Evolutionary conservation across 2,113 vertebrate genomes (phyloP).

Genomic region (Craseonycteris thonglongyai): DNA sequence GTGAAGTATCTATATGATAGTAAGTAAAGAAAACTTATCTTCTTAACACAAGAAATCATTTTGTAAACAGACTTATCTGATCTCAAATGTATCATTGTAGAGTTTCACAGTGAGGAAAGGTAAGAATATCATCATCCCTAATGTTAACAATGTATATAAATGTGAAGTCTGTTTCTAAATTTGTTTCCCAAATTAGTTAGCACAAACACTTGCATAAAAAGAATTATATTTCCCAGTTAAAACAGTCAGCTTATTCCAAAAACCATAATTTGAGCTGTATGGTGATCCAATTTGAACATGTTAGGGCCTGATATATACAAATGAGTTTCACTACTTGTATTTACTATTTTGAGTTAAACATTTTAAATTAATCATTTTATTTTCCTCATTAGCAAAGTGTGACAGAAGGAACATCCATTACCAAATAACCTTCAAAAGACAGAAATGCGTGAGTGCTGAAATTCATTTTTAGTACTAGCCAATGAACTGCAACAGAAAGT

Average conservation of each 20-base stretch:
- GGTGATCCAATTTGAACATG: not conserved
- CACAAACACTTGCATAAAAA: not conserved
- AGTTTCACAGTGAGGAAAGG: not conserved
- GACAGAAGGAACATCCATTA: not conserved
- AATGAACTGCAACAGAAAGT: not conserved
- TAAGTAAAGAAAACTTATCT: not conserved
- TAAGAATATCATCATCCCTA: not conserved
- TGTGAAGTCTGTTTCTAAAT: not conserved
- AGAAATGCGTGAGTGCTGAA: not conserved
- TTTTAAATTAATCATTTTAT: not conserved
- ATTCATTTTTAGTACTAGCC: not conserved
- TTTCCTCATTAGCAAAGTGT: not conserved
- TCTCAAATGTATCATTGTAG: not conserved
- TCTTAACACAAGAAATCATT: slow-evolving; percentile 6
- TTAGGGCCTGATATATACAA: not conserved
- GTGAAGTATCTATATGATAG: not conserved
- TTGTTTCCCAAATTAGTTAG: not conserved
- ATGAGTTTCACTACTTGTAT: not conserved
- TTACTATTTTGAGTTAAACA: not conserved
- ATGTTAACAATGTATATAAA: not conserved
- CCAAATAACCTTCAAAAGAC: not conserved
- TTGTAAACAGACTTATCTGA: not conserved
- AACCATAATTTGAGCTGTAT: not conserved
- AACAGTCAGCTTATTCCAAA: not conserved
- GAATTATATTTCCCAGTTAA: not conserved